Evolutionary conservation across 2,888 invertebrate genomes (phyloP).

Genomic region (Tortricodes alternella): DNA sequence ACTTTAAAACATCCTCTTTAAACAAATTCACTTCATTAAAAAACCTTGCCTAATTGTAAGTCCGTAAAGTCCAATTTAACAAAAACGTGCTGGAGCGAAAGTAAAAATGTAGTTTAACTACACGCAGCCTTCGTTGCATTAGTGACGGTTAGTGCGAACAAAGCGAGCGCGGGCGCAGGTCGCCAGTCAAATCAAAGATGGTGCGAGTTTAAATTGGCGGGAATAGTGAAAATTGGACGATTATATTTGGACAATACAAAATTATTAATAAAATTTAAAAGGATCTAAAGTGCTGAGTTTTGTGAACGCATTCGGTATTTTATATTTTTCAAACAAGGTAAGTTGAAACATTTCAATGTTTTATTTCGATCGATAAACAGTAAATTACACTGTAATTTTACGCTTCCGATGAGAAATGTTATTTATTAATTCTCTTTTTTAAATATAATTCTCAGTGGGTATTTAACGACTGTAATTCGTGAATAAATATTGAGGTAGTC

Average conservation of each 20-base stretch:
- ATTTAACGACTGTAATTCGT: too few relatives aligned
- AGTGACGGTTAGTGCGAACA: slow-evolving; percentile 30
- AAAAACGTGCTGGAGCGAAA: slow-evolving; percentile 19
- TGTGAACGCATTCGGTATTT: background rate
- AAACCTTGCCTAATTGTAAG: background rate
- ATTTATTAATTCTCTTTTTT: too few relatives aligned
- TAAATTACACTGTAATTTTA: too few relatives aligned
- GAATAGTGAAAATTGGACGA: slow-evolving; percentile 1
- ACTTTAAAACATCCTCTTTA: background rate
- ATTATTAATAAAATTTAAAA: too few relatives aligned
- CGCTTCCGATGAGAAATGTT: background rate
- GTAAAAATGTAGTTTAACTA: slow-evolving; percentile 5
- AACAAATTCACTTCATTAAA: too few relatives aligned
- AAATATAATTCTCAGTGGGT: too few relatives aligned
- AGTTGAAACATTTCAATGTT: too few relatives aligned
- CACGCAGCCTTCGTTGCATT: slow-evolving; percentile 13
- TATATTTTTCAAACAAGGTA: background rate
- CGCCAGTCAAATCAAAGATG: slow-evolving; percentile 29
- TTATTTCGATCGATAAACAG: too few relatives aligned
- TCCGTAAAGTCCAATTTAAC: too few relatives aligned
- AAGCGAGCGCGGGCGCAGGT: slow-evolving; percentile 38
- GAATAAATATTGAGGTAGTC: too few relatives aligned
- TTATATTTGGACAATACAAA: background rate
- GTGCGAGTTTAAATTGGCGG: slow-evolving; percentile 18
- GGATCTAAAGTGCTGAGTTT: background rate